Evolutionary conservation across 23 tunicate genomes (phyloP).

Genomic region (Phallusia fumigata): DNA sequence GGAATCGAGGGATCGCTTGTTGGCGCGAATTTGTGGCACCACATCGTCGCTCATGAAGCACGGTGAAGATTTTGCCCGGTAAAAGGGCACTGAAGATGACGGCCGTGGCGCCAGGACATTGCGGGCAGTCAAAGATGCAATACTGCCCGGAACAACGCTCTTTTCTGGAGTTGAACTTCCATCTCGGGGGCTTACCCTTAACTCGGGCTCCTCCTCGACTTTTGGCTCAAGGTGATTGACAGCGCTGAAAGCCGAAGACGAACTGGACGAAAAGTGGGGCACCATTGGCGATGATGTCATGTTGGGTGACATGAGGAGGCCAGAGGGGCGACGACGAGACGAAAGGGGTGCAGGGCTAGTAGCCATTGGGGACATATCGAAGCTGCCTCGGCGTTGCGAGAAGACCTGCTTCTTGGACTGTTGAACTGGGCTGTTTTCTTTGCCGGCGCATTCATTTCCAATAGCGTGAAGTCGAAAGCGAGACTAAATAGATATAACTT

Average conservation of each 20-base stretch:
- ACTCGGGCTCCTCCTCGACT: slow-evolving; percentile 31
- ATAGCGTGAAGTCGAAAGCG: slow-evolving; percentile 22
- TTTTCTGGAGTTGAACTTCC: slow-evolving; percentile 54
- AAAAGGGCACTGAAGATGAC: slow-evolving; percentile 37
- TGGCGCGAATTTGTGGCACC: slow-evolving; percentile 44
- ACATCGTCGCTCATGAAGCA: slow-evolving; percentile 11
- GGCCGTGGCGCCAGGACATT: slow-evolving; percentile 23
- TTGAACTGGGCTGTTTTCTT: slow-evolving; percentile 39
- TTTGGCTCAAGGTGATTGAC: slow-evolving; percentile 8
- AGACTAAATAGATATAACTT: slow-evolving; percentile 1
- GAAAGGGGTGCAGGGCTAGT: neutral
- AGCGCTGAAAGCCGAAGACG: slow-evolving; percentile 44
- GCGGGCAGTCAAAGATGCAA: slow-evolving; percentile 53
- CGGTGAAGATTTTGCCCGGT: slow-evolving; percentile 32
- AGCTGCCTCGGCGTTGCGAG: neutral
- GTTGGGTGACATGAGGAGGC: slow-evolving; percentile 25
- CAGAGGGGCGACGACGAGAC: slow-evolving; percentile 22
- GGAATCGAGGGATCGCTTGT: slow-evolving; percentile 71
- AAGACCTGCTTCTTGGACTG: neutral
- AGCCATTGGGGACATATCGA: slow-evolving; percentile 10
- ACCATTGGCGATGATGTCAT: slow-evolving; percentile 63
- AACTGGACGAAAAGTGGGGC: slow-evolving; percentile 38
- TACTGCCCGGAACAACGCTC: slow-evolving; percentile 66
- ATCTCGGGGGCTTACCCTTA: slow-evolving; percentile 30
- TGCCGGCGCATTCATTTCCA: slow-evolving; percentile 24